Conservation (phyloP, 2,113 vertebrate species). For the Sylvia atricapilla region DNA sequence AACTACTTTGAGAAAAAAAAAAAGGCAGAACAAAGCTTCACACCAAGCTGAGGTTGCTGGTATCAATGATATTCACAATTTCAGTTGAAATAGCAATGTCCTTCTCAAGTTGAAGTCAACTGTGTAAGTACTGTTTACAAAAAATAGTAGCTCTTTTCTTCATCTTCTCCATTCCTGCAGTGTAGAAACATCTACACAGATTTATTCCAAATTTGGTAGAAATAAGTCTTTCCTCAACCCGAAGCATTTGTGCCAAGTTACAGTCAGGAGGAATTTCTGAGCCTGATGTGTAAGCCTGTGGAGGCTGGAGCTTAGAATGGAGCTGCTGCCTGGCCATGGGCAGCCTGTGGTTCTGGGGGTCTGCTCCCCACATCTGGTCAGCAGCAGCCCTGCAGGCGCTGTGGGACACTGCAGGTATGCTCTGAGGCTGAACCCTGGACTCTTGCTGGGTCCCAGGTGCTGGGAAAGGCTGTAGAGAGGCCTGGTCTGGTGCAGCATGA, state of each 20-base stretch:
- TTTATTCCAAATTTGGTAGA: constrained; percentile 42
- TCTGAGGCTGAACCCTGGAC: not conserved
- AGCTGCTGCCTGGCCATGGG: not conserved
- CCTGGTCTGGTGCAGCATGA: fast-evolving
- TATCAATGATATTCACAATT: not conserved
- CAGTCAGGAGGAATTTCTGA: not conserved
- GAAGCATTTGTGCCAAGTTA: not conserved
- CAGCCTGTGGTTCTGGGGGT: fast-evolving
- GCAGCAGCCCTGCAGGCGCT: not conserved
- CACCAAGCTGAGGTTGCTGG: not conserved
- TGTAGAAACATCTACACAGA: not conserved
- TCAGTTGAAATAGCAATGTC: not conserved
- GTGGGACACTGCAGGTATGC: fast-evolving
- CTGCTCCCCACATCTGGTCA: not conserved
- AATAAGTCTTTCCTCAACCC: not conserved
- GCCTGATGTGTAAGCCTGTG: not conserved
- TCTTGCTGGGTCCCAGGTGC: not conserved
- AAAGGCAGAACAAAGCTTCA: not conserved
- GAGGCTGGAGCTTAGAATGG: not conserved
- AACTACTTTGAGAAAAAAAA: not conserved
- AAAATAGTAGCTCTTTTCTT: not conserved
- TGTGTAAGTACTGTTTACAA: not conserved
- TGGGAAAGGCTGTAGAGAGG: not conserved
- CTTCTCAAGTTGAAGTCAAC: not conserved
- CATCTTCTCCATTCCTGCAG: not conserved